A percentile compares a stretch with the other conserved stretches of the same genome.
Conservation (phyloP, 2,113 vertebrate species). For the Chaetura pelagica region DNA sequence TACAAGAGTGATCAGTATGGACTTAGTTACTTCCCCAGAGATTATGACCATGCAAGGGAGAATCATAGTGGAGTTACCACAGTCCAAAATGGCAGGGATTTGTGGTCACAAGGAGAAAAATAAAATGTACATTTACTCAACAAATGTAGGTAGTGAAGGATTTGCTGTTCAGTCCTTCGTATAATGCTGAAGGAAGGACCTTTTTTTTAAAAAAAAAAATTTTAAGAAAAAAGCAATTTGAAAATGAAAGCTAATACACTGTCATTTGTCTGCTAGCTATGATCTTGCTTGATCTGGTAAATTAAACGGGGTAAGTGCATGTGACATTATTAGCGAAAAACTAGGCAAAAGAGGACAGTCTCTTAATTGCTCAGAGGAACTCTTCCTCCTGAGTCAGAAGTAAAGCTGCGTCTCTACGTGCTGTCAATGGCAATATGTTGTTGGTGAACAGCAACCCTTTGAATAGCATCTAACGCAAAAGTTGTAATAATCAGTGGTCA, state of each 20-base stretch:
- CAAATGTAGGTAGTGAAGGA: constrained; percentile 22
- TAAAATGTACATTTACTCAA: constrained; percentile 28
- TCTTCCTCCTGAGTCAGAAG: constrained; percentile 26
- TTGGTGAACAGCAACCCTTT: constrained; percentile 15
- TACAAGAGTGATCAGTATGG: not conserved
- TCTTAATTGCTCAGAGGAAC: constrained; percentile 54
- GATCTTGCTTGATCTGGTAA: not conserved
- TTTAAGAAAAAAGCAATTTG: constrained; percentile 21
- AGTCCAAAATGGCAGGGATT: constrained; percentile 14
- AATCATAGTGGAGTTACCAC: constrained; percentile 54
- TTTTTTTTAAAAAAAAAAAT: constrained; percentile 13
- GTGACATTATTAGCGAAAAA: constrained; percentile 35
- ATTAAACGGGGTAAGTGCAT: not conserved
- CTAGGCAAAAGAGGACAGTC: constrained; percentile 17
- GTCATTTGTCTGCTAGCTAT: not conserved
- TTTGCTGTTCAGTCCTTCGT: not conserved
- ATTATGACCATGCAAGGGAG: constrained; percentile 23
- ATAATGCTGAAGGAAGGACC: not conserved
- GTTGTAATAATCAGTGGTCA: not conserved
- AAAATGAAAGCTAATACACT: constrained; percentile 14
- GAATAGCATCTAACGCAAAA: not conserved
- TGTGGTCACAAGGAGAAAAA: constrained; percentile 30
- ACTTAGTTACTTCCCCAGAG: constrained; percentile 17
- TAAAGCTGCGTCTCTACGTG: not conserved
- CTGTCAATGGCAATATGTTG: constrained; percentile 26